Evolutionary conservation across 2,888 invertebrate species (phyloP), one percentile per base, ranked within the genome.

Genomic region (Chorisops tibialis): DNA sequence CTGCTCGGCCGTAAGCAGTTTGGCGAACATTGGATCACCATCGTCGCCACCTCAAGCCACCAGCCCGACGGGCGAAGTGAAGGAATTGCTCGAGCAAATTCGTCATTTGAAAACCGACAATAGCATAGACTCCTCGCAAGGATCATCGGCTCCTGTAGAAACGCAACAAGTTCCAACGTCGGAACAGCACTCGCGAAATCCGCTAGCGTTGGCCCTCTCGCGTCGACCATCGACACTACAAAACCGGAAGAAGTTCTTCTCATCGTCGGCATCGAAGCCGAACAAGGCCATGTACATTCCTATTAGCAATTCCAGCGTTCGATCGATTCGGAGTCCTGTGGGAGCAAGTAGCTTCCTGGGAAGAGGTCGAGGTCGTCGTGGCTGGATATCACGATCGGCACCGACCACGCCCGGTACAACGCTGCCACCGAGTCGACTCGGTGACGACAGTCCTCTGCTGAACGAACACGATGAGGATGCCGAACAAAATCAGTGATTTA

Each of bases 41-140:
- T 84, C 83, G 67, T 91, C 91, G 0, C 91, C 91, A 0, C 91
- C 91, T 0, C 84, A 87, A 69, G 88, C 90, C 2, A 91, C 90
- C n/a, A 90, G 89, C 72, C 91, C 91, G 4, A 90, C 89, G 11
- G 76, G 74, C n/a, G 87, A 87, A 72, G 86, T 89, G 66, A 82
- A 85, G 54, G 89, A 90, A 69, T 82, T 90, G 22, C 81, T 89
- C 61, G 85, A 86, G 69, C 86, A 87, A 77, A 87, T 90, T 63
- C 85, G 87, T 67, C 85, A 88, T 74, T 81, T 81, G 75, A 85
- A 79, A 69, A 71, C 73, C 73, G 80, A 72, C 75, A 80, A 74
- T 70, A 81, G 69, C 75, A 80, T 69, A 62, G 75, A 75, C 50
- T 75, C 58, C 11, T 18, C 48, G 5, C 24, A 14, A 52, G 6